Evolutionary conservation across 2,113 vertebrate species (phyloP).

Genomic region (Hippocampus guttulatus): DNA sequence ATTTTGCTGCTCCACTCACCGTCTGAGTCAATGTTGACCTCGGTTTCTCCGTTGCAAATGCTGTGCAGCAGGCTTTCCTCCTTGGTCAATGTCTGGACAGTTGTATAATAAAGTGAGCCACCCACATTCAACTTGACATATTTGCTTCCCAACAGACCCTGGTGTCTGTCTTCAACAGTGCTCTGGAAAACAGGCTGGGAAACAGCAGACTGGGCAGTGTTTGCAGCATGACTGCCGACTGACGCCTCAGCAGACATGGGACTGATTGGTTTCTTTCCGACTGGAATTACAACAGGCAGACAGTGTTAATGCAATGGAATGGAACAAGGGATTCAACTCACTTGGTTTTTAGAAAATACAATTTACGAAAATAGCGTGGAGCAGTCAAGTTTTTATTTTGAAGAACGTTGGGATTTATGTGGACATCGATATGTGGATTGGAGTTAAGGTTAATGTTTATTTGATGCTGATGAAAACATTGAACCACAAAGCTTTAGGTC

Average conservation of each 20-base stretch:
- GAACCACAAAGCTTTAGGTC: neutral
- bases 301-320: neutral
- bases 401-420: neutral
- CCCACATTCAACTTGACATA: constrained; percentile 88
- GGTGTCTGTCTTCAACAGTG: constrained; percentile 59
- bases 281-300: constrained; percentile 29
- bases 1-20: constrained; percentile 58
- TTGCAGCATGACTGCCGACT: constrained; percentile 60
- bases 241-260: constrained; percentile 78
- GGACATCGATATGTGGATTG: neutral
- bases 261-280: constrained; percentile 39
- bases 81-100: constrained; percentile 82
- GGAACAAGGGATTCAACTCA: neutral
- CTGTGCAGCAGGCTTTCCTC: constrained; percentile 81
- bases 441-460: neutral
- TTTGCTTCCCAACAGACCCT: constrained; percentile 75
- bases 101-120: constrained; percentile 84
- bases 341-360: too few species aligned
- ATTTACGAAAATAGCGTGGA: neutral
- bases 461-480: neutral
- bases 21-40: constrained; percentile 80
- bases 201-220: constrained; percentile 46
- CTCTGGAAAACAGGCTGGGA: constrained; percentile 49
- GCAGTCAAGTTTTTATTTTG: neutral
- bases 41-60: constrained; percentile 79